Evolutionary conservation across 2,797 vertebrate species (phyloP), one percentile per base, ranked within the genome.

Genomic region (Tinamus major): DNA sequence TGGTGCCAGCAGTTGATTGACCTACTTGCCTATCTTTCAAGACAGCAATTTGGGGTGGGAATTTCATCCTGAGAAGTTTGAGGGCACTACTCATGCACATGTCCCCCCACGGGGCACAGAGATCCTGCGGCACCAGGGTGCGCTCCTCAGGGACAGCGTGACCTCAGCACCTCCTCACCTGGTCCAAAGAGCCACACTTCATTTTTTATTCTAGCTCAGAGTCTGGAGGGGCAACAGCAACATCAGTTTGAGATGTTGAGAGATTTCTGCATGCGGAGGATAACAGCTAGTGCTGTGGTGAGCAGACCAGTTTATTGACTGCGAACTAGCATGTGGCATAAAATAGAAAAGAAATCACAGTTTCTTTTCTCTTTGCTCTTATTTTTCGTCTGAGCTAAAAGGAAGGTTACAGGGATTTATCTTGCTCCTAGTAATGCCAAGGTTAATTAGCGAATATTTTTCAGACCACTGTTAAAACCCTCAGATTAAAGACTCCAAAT

Each of bases 401-500:
- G n/a, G 10, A 85, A 78, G 44, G 37, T 94, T 95, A 71, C 35
- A 77, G 44, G 65, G 35, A 78, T 78, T 91, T 95, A 62, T 87
- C 59, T 92, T 85, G 44, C 61, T 91, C 19, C 1, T 48, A 77
- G 27, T 62, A 81, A 91, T 94, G 35, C 71, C 65, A 94, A 65
- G 55, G 64, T 91, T 96, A 91, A 95, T 94, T 94, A 94, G 69
- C 68, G 79, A 95, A 79, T 74, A 69, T 29, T 83, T 93, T 84
- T 81, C 83, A 93, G 63, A 93, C 17, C 18, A 37, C 85, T 67
- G 16, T 79, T 95, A 68, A 95, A 92, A 72, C 79, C 44, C 33
- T 86, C 26, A 76, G 70, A 90, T 92, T 92, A 94, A 95, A 93
- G 37, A 6, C 13, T 89, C 48, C 33, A 83, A 69, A 83, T 87